A percentile compares a stretch with the other conserved stretches of the same genome.
These are phyloP conservation scores for Phyllopteryx taeniolatus DNA, from an alignment of 2,113 vertebrate genomes.

Conservation along the genomic window DNA sequence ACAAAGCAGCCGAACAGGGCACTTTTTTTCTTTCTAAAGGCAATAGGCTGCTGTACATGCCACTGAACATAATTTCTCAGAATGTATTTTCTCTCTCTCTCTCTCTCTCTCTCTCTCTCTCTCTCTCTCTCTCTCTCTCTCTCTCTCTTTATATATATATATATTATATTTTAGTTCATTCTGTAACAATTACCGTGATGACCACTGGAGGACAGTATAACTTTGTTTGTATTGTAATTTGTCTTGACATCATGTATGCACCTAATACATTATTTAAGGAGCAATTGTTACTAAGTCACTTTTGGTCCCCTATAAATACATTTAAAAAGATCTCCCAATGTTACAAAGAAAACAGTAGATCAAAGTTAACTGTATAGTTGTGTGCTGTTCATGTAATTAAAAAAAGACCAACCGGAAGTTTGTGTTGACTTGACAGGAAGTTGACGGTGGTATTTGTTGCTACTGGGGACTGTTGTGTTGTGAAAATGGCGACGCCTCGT, in stretches of 20 bases:
- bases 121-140: no score
- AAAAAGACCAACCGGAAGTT: conserved; percentile 47
- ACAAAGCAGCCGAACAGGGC: no score
- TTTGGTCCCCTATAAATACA: background rate
- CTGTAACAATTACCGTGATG: background rate
- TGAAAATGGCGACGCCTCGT: conserved; percentile 71
- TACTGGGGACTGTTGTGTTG: conserved; percentile 64
- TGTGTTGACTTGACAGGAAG: conserved; percentile 37
- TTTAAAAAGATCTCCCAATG: background rate
- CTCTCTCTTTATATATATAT: no score
- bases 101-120: no score
- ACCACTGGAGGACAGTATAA: conserved; percentile 16
- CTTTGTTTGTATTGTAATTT: background rate
- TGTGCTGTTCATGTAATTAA: background rate
- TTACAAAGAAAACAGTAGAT: background rate
- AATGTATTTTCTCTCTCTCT: no score
- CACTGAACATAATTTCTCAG: no score
- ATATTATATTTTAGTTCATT: background rate
- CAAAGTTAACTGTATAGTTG: background rate
- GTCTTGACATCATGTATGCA: background rate
- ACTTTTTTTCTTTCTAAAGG: no score
- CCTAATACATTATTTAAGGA: background rate
- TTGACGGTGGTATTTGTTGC: conserved; percentile 64
- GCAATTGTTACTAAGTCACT: background rate
- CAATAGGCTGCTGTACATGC: no score